Percentiles rank a stretch among this genome's conserved stretches.
Conservation (phyloP, 2,113 vertebrate genomes). For the Sterrhoptilus dennistouni region DNA sequence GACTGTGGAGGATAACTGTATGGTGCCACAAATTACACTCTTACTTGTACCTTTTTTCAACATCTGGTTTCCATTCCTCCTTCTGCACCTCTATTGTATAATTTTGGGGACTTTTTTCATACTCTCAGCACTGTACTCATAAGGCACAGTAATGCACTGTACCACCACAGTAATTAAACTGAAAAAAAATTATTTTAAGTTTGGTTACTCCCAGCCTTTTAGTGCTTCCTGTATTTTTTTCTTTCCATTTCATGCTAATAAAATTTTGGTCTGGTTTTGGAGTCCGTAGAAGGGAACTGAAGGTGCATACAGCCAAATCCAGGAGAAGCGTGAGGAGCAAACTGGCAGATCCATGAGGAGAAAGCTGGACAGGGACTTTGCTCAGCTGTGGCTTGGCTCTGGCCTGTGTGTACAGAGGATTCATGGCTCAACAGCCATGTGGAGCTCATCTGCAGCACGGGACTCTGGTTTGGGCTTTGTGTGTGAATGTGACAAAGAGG, state of each 20-base stretch:
- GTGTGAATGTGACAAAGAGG: background rate
- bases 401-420: rapidly evolving
- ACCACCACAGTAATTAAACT: background rate
- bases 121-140: background rate
- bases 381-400: background rate
- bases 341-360: background rate
- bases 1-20: background rate
- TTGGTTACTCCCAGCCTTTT: background rate
- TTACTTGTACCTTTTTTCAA: background rate
- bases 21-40: background rate
- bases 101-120: background rate
- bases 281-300: background rate
- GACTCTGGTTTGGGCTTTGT: background rate
- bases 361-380: background rate
- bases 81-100: background rate
- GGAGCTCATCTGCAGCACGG: background rate
- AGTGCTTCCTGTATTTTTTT: background rate
- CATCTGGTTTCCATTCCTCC: background rate
- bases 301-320: background rate
- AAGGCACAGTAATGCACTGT: background rate
- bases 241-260: background rate
- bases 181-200: background rate
- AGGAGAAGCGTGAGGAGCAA: background rate
- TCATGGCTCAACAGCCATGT: rapidly evolving
- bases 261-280: background rate